Evolutionary conservation across 2,797 vertebrate species (phyloP), one percentile per base, ranked within the genome.

Genomic region (Rhinophrynus dorsalis): DNA sequence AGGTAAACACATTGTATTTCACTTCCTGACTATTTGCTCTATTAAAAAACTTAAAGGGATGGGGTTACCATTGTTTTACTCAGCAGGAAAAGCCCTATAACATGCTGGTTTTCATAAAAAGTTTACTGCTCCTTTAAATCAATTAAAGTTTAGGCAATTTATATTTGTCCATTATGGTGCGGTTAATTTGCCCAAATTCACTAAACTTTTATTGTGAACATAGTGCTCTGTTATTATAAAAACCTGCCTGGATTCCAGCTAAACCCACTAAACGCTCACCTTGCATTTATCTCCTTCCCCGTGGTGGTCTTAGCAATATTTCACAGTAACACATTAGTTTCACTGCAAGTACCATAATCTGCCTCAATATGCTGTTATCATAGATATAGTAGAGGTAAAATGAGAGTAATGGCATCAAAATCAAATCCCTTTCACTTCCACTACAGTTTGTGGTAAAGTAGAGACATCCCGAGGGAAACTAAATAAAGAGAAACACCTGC

Each of bases 381-480:
- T 87, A 87, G 86, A 92, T 89, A 90, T 89, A 88, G 89, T 88
- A 86, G 88, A 87, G 87, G 89, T 89, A 90, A 92, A 90, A 86
- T 89, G 85, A 85, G 85, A 83, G 89, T 90, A 92, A 92, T 91
- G 85, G 88, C 87, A 90, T 90, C 90, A 87, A 92, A 92, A 92
- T 91, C 89, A 92, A 92, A 92, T 92, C 88, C 91, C 88, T 89
- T 89, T 90, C 84, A 89, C 86, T 91, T 90, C 88, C 89, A 86
- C 84, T 67, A 32, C 85, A 87, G 87, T 90, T 88, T 85, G 86
- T 86, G 83, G 87, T 82, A 81, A 88, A 89, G 84, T 80, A 79
- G 80, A 88, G 82, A 85, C 79, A 86, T 88, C 89, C 87, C 89
- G 79, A 79, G 89, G 87, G 90, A 91, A 85, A 82, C 75, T 82